Evolutionary conservation across 2,113 vertebrate species (phyloP).

Genomic region (Dipodomys spectabilis): DNA sequence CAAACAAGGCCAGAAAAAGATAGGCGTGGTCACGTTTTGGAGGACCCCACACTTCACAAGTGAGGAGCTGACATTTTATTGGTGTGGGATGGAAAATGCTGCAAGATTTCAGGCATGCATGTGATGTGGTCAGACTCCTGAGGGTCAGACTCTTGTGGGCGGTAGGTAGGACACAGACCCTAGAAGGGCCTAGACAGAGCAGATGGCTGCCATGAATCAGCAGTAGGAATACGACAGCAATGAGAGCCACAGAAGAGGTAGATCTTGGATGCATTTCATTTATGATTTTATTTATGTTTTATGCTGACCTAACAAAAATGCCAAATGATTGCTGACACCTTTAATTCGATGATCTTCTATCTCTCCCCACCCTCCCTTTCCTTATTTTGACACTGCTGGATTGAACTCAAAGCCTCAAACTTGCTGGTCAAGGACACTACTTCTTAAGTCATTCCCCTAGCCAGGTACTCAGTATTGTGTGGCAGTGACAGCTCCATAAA

Average conservation of each 20-base stretch:
- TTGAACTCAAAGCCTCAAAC: too few relatives aligned
- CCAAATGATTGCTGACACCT: slow-evolving; percentile 59
- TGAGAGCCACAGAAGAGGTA: not conserved
- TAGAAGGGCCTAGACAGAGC: not conserved
- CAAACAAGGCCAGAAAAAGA: not conserved
- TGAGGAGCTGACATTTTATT: not conserved
- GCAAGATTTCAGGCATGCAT: not conserved
- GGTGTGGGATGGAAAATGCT: not conserved
- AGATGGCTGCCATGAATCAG: too few relatives aligned
- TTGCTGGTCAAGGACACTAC: too few relatives aligned
- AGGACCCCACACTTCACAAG: not conserved
- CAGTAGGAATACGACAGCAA: too few relatives aligned
- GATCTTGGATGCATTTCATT: not conserved
- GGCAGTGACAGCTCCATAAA: slow-evolving; percentile 49
- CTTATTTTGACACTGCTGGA: too few relatives aligned
- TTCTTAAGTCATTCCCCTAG: too few relatives aligned
- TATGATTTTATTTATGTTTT: not conserved
- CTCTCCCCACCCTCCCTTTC: too few relatives aligned
- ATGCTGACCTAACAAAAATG: slow-evolving; percentile 63
- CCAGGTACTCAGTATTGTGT: slow-evolving; percentile 48
- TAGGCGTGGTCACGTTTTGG: not conserved
- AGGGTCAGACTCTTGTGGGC: too few relatives aligned
- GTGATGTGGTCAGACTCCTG: not conserved
- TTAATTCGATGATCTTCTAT: not conserved
- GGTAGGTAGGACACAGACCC: not conserved